Conservation (phyloP, 2,797 vertebrate species). For the Sebastes ruberrimus region DNA sequence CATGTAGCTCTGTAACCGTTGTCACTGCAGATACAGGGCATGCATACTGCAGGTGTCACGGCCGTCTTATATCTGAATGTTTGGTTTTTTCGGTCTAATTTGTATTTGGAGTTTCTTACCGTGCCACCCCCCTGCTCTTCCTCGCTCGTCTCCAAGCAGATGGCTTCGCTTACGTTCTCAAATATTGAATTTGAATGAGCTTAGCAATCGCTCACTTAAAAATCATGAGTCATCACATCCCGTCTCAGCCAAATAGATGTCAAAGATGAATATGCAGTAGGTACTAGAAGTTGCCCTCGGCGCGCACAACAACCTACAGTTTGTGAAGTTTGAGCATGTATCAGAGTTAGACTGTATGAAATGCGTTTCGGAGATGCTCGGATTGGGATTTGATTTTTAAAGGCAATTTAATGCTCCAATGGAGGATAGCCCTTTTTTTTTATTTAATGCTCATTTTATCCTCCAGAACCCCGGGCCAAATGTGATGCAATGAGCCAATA, state of each 20-base stretch:
- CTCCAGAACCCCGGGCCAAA: conserved; percentile 63
- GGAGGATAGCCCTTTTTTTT: conserved; percentile 52
- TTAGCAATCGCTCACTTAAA: conserved; percentile 40
- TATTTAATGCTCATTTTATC: conserved; percentile 68
- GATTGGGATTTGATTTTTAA: conserved; percentile 56
- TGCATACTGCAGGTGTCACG: conserved; percentile 1
- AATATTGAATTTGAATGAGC: conserved; percentile 60
- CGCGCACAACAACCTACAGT: background rate
- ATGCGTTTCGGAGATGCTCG: conserved; percentile 55
- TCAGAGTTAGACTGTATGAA: conserved; percentile 29
- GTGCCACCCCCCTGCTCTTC: background rate
- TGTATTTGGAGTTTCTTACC: conserved; percentile 28
- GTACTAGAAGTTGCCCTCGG: conserved; percentile 8
- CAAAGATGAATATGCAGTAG: conserved; percentile 41
- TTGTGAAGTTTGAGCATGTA: conserved; percentile 25
- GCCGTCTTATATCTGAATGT: conserved; percentile 13
- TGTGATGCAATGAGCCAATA: conserved; percentile 56
- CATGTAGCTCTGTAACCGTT: background rate
- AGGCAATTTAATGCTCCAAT: conserved; percentile 72
- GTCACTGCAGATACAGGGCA: background rate
- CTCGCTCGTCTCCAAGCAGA: conserved; percentile 27
- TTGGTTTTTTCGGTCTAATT: conserved; percentile 30
- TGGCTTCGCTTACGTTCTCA: conserved; percentile 43
- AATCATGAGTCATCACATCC: conserved; percentile 52
- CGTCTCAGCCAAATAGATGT: conserved; percentile 26